Conservation (phyloP, 2,113 vertebrate species). For the Mystacornis crossleyi region DNA sequence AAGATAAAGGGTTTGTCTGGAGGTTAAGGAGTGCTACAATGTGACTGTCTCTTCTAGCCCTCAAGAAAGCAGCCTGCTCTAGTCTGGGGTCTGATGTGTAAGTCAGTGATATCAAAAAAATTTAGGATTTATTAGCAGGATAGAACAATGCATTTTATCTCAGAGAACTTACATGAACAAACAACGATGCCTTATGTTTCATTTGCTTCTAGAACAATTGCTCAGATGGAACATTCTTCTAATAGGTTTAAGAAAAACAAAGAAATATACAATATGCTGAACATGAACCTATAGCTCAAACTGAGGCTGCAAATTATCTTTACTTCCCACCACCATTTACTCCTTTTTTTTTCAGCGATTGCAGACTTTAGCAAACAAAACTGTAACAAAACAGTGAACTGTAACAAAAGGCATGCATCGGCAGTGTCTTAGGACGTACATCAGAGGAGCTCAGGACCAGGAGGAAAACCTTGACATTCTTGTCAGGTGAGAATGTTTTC, state of each 20-base stretch:
- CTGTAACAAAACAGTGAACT: not conserved
- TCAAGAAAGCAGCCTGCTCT: not conserved
- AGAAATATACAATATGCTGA: not conserved
- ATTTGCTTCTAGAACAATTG: not conserved
- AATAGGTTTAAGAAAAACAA: not conserved
- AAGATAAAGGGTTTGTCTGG: conserved; percentile 13
- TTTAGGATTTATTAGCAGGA: not conserved
- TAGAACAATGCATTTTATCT: not conserved
- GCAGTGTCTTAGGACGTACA: not conserved
- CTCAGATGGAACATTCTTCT: not conserved
- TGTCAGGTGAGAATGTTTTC: not conserved
- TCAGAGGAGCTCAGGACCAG: not conserved
- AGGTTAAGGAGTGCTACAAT: not conserved
- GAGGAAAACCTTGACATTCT: not conserved
- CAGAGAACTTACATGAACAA: not conserved
- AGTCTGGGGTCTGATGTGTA: not conserved
- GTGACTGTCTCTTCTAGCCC: not conserved
- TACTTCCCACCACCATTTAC: not conserved
- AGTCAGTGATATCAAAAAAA: not conserved
- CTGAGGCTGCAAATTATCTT: not conserved
- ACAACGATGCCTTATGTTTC: not conserved
- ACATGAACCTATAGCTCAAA: not conserved
- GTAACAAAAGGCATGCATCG: not conserved
- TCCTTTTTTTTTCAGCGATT: not conserved
- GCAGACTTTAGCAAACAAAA: not conserved